Base-by-base conservation (phyloP, 2,888 invertebrate species). In the Drosophila neotestacea region DNA sequence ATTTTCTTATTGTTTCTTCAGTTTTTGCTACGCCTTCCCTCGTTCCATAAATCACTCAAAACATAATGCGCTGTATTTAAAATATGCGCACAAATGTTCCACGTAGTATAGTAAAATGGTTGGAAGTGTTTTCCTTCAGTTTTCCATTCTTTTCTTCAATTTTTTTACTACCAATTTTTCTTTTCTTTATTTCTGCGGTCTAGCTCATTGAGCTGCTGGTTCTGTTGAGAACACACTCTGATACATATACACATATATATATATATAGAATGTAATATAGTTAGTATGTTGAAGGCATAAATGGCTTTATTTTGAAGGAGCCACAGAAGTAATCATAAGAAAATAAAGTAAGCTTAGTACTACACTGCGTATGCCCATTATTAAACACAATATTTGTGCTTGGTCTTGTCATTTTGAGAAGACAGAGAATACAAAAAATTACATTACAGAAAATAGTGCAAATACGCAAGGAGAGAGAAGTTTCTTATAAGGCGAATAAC, bases 51-150 rank as follows among this genome's bases (percentile, higher is more conserved):
- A 84, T 84, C 83, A 84, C 84, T 85, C 86, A 83, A 74, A 83
- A 81, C 77, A 83, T 84, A 84, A 84, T 84, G 83, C 86, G 61
- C 70, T 77, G 85, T 83, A 77, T 82, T 83, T 85, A 83, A 83
- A 83, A 85, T 85, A 85, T 83, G 82, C 79, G 75, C 79, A 70
- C 71, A 84, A 84, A 84, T 77, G 80, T 69, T 59, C 68, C 69
- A 30, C 60, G 56, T 63, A 55, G 36, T 63, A 32, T 58, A 48
- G 74, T 46, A 44, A 48, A 71, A 61, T 68, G 62, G 38, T 61
- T 39, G 68, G 61, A 77, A 77, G 72, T 81, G 73, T 69, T 75
- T 77, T 64, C 47, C 47, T 71, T 68, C 13, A 56, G 44, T 52
- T 62, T 32, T 54, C 52, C 48, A 46, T 39, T 27, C 10, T 59